A percentile compares a stretch with the other conserved stretches of the same genome.
Evolutionary conservation across 2,888 invertebrate genomes (phyloP).

Genomic region (Limenitis camilla): DNA sequence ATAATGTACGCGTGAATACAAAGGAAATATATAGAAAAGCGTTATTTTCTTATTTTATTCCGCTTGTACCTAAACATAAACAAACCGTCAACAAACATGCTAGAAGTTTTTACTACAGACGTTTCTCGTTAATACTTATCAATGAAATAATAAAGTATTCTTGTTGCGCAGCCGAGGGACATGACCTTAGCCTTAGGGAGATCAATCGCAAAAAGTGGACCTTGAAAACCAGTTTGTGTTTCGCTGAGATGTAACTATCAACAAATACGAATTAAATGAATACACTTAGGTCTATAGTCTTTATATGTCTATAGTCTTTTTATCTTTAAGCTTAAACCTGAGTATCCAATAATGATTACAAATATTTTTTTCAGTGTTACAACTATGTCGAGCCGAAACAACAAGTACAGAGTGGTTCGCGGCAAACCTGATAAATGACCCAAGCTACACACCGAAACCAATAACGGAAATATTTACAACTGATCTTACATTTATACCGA

Average conservation of each 20-base stretch:
- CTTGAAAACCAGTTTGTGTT: constrained; percentile 47
- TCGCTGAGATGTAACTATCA: constrained; percentile 31
- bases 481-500: constrained; percentile 42
- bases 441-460: constrained; percentile 52
- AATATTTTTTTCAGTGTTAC: constrained; percentile 53
- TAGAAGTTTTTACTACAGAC: not conserved
- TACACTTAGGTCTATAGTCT: not conserved
- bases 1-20: no score
- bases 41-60: no score
- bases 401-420: constrained; percentile 57
- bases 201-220: constrained; percentile 45
- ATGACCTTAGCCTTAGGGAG: constrained; percentile 48
- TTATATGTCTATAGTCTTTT: not conserved
- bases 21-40: no score
- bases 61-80: no score
- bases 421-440: constrained; percentile 58
- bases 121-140: not conserved
- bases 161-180: constrained; percentile 35
- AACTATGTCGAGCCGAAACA: constrained; percentile 60
- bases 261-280: constrained; percentile 25
- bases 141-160: constrained; percentile 27
- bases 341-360: not conserved
- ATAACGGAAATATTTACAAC: constrained; percentile 59
- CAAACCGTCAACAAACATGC: no score
- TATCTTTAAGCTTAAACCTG: not conserved